phyloP scores from a whole-genome alignment of 2,888 invertebrate species.

The Erebia palarica region DNA sequence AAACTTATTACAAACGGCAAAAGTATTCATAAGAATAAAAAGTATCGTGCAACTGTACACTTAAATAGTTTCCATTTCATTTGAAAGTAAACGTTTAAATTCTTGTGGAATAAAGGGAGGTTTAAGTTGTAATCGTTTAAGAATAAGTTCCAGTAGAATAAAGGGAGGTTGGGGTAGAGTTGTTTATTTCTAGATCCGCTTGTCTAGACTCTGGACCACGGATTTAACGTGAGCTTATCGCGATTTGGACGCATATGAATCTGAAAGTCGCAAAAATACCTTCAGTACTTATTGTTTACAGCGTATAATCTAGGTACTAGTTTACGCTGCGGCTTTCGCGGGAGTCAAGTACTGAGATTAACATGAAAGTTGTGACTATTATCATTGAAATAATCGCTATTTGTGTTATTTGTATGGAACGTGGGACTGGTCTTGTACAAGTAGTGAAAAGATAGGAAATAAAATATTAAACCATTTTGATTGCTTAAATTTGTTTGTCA shows the following conservation, averaged over 20 bases:
- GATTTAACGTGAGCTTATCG: constrained; percentile 19
- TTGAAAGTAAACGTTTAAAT: constrained; percentile 7
- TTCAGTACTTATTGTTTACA: neutral
- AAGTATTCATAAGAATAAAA: constrained; percentile 2
- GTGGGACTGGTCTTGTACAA: too few species aligned
- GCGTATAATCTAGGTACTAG: neutral
- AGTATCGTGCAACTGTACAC: neutral
- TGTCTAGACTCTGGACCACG: constrained; percentile 10
- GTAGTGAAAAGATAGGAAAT: too few species aligned
- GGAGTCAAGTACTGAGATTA: too few species aligned
- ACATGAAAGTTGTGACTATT: too few species aligned
- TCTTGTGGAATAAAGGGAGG: neutral
- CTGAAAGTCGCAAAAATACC: neutral
- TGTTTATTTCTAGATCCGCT: constrained; percentile 14
- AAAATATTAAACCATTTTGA: too few species aligned
- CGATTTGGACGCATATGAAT: neutral
- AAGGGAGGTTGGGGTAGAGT: neutral
- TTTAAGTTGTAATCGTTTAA: too few species aligned
- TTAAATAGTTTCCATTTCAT: constrained; percentile 12
- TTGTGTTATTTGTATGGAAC: too few species aligned
- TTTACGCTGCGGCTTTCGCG: too few species aligned
- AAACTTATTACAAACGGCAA: neutral
- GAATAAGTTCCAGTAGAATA: neutral
- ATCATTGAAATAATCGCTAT: too few species aligned
- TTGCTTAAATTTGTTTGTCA: too few species aligned